These are phyloP conservation scores for Conus betulinus DNA, from an alignment of 1,140 invertebrate species.

Conservation along the genomic window DNA sequence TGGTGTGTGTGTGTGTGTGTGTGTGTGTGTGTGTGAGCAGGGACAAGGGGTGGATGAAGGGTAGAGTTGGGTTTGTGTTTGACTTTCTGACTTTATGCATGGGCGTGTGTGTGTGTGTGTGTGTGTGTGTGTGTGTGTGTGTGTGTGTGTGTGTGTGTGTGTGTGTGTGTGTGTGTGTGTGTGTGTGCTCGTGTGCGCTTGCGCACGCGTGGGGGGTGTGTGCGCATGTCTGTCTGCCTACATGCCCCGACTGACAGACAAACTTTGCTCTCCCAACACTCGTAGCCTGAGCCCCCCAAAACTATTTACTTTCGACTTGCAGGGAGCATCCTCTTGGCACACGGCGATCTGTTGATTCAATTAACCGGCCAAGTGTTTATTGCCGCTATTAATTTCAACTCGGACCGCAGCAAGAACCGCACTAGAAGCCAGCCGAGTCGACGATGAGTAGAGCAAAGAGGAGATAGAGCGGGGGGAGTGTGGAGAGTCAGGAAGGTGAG, in stretches of 20 bases:
- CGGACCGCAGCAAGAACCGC: not conserved
- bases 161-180: not conserved
- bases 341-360: slow-evolving; percentile 31
- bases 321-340: slow-evolving; percentile 18
- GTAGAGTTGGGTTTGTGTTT: not conserved
- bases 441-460: not conserved
- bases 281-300: slow-evolving; percentile 14
- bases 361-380: slow-evolving; percentile 37
- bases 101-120: slow-evolving; percentile 1
- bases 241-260: not conserved
- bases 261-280: slow-evolving; percentile 35
- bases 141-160: no score
- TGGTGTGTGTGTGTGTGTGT: not conserved
- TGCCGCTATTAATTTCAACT: slow-evolving; percentile 39
- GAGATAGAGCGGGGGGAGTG: not conserved
- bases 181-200: not conserved
- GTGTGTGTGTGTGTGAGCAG: slow-evolving; percentile 2
- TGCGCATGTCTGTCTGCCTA: slow-evolving; percentile 8
- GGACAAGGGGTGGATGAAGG: not conserved
- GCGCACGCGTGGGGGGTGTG: not conserved
- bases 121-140: not conserved
- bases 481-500: not conserved
- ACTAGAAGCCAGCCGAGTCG: not conserved
- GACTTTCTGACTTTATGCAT: not conserved
- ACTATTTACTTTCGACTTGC: slow-evolving; percentile 31